Evolutionary conservation across 2,113 vertebrate genomes (phyloP), one percentile per base, ranked within the genome.

Genomic region (Pyxicephalus adspersus): DNA sequence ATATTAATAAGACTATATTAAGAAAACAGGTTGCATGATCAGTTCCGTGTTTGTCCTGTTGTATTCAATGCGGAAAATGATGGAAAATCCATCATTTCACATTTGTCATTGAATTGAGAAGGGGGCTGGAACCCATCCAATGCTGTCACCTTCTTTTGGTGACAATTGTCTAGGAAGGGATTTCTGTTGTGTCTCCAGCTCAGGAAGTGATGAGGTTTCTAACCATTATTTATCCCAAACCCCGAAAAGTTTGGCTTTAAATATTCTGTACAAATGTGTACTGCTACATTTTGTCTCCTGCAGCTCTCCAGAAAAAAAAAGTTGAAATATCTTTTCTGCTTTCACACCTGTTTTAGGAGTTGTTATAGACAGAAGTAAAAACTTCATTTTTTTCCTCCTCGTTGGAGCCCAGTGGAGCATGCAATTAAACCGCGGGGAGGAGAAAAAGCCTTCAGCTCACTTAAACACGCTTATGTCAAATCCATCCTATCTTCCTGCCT

Each of bases 391-490:
- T 23, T 38, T 18, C 58, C 94, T 96, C 97, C 94, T 94, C 95
- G 92, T 93, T 90, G 86, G 91, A 90, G 88, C 95, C 93, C 93
- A 60, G 88, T 81, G 94, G 95, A 95, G 93, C 92, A 91, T 82
- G 93, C 92, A 93, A 95, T 96, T 96, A 96, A 96, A 95, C 95
- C 89, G 45, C 94, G 90, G 95, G 94, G 95, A 96, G 94, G 93
- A 91, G 92, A 91, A 88, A 92, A 93, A 94, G 89, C 91, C 92
- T 93, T 93, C 92, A 86, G 91, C 71, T 88, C 94, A 94, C 94
- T 95, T 95, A 95, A 96, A 95, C 93, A 93, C 94, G 93, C 95
- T 97, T 95, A 95, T 98, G 95, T 97, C 95, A 98, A 98, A 98
- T 96, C 95, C 96, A 98, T 97, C 95, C 90, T 85, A 91, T 95